A percentile compares a stretch with the other conserved stretches of the same genome.
These are phyloP conservation scores for Sebastes itinus DNA, from an alignment of 2,797 vertebrate species.

Conservation along the genomic window DNA sequence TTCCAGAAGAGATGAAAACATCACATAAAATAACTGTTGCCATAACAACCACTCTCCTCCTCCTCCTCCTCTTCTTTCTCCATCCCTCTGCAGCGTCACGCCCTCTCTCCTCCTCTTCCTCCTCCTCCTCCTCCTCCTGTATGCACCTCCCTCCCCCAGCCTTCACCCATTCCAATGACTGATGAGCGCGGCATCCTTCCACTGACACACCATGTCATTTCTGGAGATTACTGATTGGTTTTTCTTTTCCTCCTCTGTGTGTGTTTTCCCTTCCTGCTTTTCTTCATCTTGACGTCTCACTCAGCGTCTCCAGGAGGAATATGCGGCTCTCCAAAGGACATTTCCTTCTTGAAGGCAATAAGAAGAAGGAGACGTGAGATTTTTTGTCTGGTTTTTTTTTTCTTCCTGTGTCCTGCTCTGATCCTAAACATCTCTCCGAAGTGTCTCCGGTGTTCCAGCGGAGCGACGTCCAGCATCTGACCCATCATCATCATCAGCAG, in stretches of 20 bases:
- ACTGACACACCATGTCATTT: slow-evolving; percentile 36
- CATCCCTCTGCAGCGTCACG: slow-evolving; percentile 68
- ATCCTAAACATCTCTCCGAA: not conserved
- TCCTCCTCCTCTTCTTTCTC: slow-evolving; percentile 23
- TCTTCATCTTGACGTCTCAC: not conserved
- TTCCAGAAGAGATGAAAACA: slow-evolving; percentile 27
- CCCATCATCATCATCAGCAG: too few species aligned
- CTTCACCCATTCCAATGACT: slow-evolving; percentile 46
- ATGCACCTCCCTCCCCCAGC: slow-evolving; percentile 25
- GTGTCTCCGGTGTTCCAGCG: not conserved
- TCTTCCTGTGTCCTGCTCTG: not conserved
- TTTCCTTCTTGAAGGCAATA: not conserved
- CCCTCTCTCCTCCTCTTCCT: slow-evolving; percentile 28
- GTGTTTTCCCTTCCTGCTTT: not conserved
- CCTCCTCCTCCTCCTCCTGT: slow-evolving; percentile 27
- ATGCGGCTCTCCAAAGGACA: not conserved
- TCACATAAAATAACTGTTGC: slow-evolving; percentile 48
- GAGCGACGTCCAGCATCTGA: not conserved
- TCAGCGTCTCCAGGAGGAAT: slow-evolving; percentile 1
- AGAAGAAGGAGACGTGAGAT: not conserved
- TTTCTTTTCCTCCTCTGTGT: not conserved
- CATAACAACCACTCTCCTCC: slow-evolving; percentile 61
- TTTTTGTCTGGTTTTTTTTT: not conserved
- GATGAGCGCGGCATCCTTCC: slow-evolving; percentile 45
- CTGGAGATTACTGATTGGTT: not conserved